A percentile compares a stretch with the other conserved stretches of the same genome.
Evolutionary conservation across 2,888 invertebrate genomes (phyloP).

Genomic region (Leucozona laternaria): DNA sequence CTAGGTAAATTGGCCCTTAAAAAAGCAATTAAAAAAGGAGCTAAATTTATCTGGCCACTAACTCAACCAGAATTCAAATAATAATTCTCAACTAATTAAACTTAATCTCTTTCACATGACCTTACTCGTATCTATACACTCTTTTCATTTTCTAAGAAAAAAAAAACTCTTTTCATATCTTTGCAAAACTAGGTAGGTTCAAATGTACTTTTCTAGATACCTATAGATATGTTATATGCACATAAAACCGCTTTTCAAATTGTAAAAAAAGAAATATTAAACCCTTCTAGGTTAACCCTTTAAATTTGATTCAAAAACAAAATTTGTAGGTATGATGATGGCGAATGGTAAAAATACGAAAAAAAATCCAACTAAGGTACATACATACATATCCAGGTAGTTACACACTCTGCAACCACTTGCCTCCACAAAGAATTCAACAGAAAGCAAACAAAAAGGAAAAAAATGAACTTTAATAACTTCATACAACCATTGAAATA

Average conservation of each 20-base stretch:
- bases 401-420: constrained; percentile 41
- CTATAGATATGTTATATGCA: background rate
- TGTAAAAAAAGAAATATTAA: background rate
- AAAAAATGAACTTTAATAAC: constrained; percentile 46
- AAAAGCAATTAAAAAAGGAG: background rate
- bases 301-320: constrained; percentile 44
- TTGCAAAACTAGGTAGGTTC: background rate
- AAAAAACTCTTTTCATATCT: background rate
- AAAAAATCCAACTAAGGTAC: too few relatives aligned
- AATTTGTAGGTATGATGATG: background rate
- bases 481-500: constrained; percentile 51
- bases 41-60: background rate
- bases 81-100: constrained; percentile 47
- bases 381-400: background rate
- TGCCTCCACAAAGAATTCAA: background rate
- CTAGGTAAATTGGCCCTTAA: background rate
- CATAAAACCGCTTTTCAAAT: background rate
- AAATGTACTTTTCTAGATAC: background rate
- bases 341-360: background rate
- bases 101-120: constrained; percentile 37
- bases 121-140: background rate
- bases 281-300: background rate
- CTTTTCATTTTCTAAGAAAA: background rate
- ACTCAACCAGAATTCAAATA: background rate
- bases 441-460: constrained; percentile 1